A percentile compares a stretch with the other conserved stretches of the same genome.
Conservation (phyloP, 1,140 invertebrate species). For the Leptoteleia sp. region DNA sequence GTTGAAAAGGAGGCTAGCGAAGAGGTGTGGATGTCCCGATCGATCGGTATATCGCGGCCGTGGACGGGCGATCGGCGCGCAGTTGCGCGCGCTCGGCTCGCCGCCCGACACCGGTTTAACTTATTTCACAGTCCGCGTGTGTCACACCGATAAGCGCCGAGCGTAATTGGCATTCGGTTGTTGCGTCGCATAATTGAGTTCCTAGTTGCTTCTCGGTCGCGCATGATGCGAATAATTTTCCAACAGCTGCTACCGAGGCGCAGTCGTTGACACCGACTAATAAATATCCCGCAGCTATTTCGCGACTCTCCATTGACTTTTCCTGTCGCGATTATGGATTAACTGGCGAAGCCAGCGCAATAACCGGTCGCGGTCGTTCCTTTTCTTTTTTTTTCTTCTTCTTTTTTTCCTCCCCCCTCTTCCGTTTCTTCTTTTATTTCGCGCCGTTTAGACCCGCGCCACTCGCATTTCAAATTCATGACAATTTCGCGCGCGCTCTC, state of each 20-base stretch:
- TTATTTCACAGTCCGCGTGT: conserved; percentile 74
- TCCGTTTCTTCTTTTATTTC: conserved; percentile 7
- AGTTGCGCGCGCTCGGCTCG: conserved; percentile 63
- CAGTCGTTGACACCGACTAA: conserved; percentile 60
- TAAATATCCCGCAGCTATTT: conserved; percentile 63
- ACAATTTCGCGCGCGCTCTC: conserved; percentile 15
- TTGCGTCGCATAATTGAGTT: conserved; percentile 78
- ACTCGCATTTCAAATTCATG: conserved; percentile 33
- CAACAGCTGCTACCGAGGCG: conserved; percentile 48
- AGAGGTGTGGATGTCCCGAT: no score
- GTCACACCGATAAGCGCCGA: conserved; percentile 62
- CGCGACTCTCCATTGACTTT: conserved; percentile 50
- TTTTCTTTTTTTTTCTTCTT: neutral
- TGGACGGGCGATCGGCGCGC: conserved; percentile 59
- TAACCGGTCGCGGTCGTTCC: conserved; percentile 10
- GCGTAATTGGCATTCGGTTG: conserved; percentile 75
- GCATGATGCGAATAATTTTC: conserved; percentile 78
- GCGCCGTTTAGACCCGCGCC: conserved; percentile 19
- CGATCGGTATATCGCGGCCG: conserved; percentile 35
- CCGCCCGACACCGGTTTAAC: conserved; percentile 68
- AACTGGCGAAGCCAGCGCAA: conserved; percentile 29
- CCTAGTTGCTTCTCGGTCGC: conserved; percentile 75
- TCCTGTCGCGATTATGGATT: conserved; percentile 57
- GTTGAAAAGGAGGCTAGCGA: no score
- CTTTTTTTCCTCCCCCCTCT: no score